These are phyloP conservation scores for Caerostris darwini DNA, from an alignment of 1,140 invertebrate genomes.

Conservation along the genomic window DNA sequence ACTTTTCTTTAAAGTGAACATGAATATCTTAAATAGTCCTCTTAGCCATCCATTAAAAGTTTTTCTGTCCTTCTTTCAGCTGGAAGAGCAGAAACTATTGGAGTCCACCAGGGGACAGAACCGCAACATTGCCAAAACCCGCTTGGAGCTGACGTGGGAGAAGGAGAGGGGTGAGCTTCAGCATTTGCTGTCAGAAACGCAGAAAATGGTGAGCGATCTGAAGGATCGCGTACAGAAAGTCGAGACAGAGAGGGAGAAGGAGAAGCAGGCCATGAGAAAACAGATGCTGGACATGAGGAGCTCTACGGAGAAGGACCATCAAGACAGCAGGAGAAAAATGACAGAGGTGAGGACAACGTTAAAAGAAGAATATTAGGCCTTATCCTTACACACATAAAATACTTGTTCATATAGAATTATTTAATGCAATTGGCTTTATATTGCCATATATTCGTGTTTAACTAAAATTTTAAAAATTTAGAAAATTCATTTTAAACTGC, in stretches of 20 bases:
- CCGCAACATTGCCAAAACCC: constrained; percentile 91
- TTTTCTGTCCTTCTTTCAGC: not conserved
- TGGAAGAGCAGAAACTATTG: constrained; percentile 83
- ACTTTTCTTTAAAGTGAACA: too few relatives aligned
- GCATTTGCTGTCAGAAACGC: constrained; percentile 93
- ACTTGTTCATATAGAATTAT: too few relatives aligned
- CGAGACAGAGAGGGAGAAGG: constrained; percentile 93
- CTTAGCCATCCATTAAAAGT: too few relatives aligned
- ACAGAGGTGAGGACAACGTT: constrained; percentile 83
- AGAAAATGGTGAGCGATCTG: constrained; percentile 93
- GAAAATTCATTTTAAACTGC: too few relatives aligned
- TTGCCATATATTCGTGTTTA: too few relatives aligned
- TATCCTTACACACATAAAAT: too few relatives aligned
- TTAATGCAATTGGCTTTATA: too few relatives aligned
- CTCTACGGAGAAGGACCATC: constrained; percentile 92
- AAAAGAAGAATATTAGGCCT: too few relatives aligned
- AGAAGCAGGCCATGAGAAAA: constrained; percentile 91
- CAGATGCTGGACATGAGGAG: constrained; percentile 92
- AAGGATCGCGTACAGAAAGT: constrained; percentile 84
- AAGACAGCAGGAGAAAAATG: constrained; percentile 92
- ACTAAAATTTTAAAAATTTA: too few relatives aligned
- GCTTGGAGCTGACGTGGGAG: constrained; percentile 96
- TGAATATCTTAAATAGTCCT: too few relatives aligned
- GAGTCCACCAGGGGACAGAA: constrained; percentile 84
- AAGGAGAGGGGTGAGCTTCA: constrained; percentile 97